Evolutionary conservation across 2,797 vertebrate species (phyloP).

Genomic region (Scolopax rusticola): DNA sequence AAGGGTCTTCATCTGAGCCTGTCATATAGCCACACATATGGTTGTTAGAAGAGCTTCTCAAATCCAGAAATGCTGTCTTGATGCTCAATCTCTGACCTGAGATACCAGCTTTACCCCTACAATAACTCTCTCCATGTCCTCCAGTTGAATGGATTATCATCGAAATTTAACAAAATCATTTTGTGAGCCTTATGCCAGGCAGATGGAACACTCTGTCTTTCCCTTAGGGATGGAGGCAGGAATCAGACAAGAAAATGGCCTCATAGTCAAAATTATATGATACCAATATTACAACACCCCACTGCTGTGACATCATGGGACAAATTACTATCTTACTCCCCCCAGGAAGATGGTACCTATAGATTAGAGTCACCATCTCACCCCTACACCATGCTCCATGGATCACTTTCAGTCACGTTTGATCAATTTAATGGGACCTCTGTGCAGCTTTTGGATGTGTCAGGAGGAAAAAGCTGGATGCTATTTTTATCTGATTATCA

Average conservation of each 20-base stretch:
- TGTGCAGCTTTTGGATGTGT: not conserved
- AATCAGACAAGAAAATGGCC: not conserved
- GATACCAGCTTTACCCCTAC: not conserved
- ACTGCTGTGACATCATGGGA: not conserved
- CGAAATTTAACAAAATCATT: not conserved
- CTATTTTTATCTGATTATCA: not conserved
- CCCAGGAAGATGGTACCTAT: not conserved
- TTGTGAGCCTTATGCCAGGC: not conserved
- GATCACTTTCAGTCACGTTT: not conserved
- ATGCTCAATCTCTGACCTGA: not conserved
- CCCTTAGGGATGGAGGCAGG: not conserved
- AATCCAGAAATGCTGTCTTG: not conserved
- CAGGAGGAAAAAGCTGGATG: not conserved
- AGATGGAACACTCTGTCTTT: not conserved
- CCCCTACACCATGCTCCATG: not conserved
- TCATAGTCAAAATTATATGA: not conserved
- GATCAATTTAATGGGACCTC: not conserved
- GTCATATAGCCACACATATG: fast-evolving
- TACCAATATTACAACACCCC: not conserved
- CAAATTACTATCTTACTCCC: not conserved
- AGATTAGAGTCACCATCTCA: not conserved
- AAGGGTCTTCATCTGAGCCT: not conserved
- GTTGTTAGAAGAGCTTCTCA: not conserved
- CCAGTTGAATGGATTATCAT: not conserved
- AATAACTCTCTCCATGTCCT: not conserved